Evolutionary conservation across 2,888 invertebrate genomes (phyloP).

Genomic region (Tryphoninae sp.): DNA sequence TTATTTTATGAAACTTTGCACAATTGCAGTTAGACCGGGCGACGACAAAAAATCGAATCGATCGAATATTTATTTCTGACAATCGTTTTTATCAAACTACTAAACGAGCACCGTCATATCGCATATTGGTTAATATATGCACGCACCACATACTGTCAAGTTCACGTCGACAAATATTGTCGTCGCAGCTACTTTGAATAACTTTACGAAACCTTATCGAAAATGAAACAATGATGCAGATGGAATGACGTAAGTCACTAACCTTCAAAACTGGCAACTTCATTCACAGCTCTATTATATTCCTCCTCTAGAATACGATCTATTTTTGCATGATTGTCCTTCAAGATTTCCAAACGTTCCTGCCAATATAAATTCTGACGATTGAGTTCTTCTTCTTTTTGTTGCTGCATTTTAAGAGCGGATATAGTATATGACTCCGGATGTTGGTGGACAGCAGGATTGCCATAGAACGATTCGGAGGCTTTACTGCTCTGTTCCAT

Average conservation of each 20-base stretch:
- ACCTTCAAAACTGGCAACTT: conserved; percentile 64
- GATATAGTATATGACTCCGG: conserved; percentile 75
- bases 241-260: background rate
- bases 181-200: too few relatives aligned
- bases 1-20: too few relatives aligned
- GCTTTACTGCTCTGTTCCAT: conserved; percentile 38
- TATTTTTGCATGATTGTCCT: conserved; percentile 83
- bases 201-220: background rate
- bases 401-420: conserved; percentile 81
- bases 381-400: conserved; percentile 83
- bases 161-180: too few relatives aligned
- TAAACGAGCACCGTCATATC: too few relatives aligned
- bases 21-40: too few relatives aligned
- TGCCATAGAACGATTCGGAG: conserved; percentile 5
- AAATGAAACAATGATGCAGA: background rate
- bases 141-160: too few relatives aligned
- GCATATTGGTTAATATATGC: too few relatives aligned
- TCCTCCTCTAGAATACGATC: conserved; percentile 79
- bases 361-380: conserved; percentile 85
- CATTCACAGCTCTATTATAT: conserved; percentile 61
- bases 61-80: too few relatives aligned
- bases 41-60: too few relatives aligned
- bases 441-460: conserved; percentile 62
- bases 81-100: too few relatives aligned
- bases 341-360: conserved; percentile 82